Evolutionary conservation across 2,113 vertebrate genomes (phyloP), one percentile per base, ranked within the genome.

Genomic region (Choloepus hoffmanni): DNA sequence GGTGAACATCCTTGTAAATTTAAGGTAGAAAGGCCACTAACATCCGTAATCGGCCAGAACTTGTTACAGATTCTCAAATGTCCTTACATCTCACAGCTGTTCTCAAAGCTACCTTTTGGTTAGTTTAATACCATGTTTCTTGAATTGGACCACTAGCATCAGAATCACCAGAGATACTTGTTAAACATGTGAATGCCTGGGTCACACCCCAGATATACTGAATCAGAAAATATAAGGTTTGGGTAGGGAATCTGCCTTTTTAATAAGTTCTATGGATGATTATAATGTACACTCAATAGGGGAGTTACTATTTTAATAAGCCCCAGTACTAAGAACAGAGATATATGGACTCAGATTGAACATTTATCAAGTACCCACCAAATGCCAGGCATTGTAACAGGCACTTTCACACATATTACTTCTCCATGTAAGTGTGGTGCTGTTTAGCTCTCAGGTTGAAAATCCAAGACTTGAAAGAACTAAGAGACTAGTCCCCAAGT

Each of bases 221-320:
- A 91, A 73, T 95, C 67, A 92, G 43, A 92, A 97, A 95, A 95
- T 70, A 95, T 24, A 72, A 95, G 58, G 26, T 30, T 40, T 90
- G 60, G 8, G 28, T 30, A 30, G 26, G 36, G 28, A 33, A 77
- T 77, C 45, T 77, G 16, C 14, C n/a, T 95, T 77, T 96, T 45
- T 50, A 85, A 55, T 62, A 96, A 94, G 18, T n/a, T 90, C 43
- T 87, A 26, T 60, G 14, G 60, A 24, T 70, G 4, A 90, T 89
- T 94, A 50, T 93, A 84, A 85, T 72, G 7, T 33, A 70, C 63
- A 74, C 6, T 33, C 30, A 36, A 33, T 95, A 90, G 90, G 89
- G 40, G 55, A 91, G 81, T 91, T 74, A 48, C 60, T 78, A 58
- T 21, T 81, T 94, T 92, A 60, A 81, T 93, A 67, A 92, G 3